A percentile compares a stretch with the other conserved stretches of the same genome.
phyloP scores from a whole-genome alignment of 2,888 invertebrate species.

The Junonia oenone region DNA sequence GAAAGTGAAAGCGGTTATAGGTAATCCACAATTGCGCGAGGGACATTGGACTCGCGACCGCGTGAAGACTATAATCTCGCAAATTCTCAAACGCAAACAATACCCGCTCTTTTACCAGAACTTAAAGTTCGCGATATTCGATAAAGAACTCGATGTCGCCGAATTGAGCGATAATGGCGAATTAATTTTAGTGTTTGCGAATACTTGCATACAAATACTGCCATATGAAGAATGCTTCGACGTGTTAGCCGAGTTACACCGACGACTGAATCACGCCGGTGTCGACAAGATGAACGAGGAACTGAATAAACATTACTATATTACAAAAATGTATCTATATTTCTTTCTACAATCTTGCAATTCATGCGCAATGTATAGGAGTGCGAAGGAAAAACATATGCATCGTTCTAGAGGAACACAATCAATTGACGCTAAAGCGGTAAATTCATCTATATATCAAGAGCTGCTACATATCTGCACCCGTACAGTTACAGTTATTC shows the following conservation, averaged over 20 bases:
- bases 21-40: neutral
- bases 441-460: too few relatives aligned
- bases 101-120: neutral
- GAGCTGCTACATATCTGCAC: too few relatives aligned
- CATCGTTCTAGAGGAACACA: too few relatives aligned
- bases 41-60: neutral
- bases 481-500: too few relatives aligned
- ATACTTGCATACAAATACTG: conserved; percentile 7
- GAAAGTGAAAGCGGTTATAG: neutral
- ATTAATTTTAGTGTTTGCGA: conserved; percentile 1
- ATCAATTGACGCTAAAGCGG: too few relatives aligned
- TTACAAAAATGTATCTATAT: neutral
- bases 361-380: neutral
- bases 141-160: neutral
- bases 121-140: neutral
- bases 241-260: conserved; percentile 19
- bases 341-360: conserved; percentile 9
- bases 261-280: conserved; percentile 3
- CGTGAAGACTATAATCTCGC: neutral
- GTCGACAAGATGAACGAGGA: neutral
- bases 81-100: neutral
- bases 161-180: neutral
- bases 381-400: neutral
- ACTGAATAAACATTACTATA: conserved; percentile 1
- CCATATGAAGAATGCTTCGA: conserved; percentile 19